A percentile compares a stretch with the other conserved stretches of the same genome.
Conservation (phyloP, 2,888 invertebrate genomes). For the Drosophila heteroneura region DNA sequence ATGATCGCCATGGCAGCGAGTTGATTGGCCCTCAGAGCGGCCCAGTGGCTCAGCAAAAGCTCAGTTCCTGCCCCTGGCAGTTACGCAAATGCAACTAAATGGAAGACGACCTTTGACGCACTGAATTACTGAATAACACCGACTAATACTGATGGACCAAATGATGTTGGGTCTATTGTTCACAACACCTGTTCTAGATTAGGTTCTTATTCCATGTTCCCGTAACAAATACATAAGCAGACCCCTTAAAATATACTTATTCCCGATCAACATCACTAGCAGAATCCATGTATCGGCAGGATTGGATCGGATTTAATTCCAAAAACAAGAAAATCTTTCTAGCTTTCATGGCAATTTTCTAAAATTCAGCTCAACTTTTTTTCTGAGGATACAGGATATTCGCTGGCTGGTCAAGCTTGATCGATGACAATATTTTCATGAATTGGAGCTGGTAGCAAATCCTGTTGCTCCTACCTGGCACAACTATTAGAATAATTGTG, state of each 20-base stretch:
- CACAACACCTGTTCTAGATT: not conserved
- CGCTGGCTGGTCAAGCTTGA: not conserved
- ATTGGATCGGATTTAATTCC: not conserved
- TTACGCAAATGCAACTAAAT: not conserved
- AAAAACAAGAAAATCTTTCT: not conserved
- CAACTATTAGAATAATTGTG: conserved; percentile 3
- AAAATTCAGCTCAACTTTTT: not conserved
- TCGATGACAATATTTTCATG: not conserved
- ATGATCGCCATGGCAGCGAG: conserved; percentile 42
- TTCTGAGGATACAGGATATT: not conserved
- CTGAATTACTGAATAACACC: not conserved
- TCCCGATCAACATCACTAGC: not conserved
- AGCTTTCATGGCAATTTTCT: not conserved
- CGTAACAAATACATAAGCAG: not conserved
- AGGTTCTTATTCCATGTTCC: not conserved
- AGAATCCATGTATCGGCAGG: not conserved
- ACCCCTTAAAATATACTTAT: not conserved
- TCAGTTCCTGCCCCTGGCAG: not conserved
- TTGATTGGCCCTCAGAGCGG: not conserved
- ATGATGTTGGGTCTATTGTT: not conserved
- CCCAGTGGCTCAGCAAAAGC: conserved; percentile 1
- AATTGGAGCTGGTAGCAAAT: not conserved
- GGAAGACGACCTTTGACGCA: not conserved
- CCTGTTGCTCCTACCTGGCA: not conserved
- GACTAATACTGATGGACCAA: not conserved